Conservation (phyloP, 2,113 vertebrate genomes). For the Philantomba maxwellii region DNA sequence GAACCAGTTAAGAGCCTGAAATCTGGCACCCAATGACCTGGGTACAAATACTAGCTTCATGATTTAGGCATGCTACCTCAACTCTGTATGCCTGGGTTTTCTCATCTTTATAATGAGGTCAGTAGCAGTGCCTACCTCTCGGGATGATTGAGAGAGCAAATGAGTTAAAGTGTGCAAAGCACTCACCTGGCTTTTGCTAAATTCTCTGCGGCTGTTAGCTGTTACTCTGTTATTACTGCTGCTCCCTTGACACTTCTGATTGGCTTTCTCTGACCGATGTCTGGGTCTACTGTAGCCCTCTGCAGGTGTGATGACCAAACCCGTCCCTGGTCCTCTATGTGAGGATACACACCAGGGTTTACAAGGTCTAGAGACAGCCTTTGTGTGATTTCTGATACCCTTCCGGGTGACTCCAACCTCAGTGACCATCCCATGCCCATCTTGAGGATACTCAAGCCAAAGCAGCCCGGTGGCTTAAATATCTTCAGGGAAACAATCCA, state of each 20-base stretch:
- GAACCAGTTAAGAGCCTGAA: background rate
- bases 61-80: background rate
- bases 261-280: background rate
- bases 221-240: accelerated
- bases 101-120: background rate
- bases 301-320: background rate
- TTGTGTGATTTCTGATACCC: background rate
- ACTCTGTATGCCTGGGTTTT: background rate
- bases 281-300: background rate
- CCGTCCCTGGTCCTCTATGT: background rate
- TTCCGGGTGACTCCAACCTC: background rate
- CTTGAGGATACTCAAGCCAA: background rate
- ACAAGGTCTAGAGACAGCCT: background rate
- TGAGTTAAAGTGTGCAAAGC: accelerated
- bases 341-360: background rate
- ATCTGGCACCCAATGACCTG: background rate
- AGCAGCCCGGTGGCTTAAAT: background rate
- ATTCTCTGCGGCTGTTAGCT: background rate
- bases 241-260: background rate
- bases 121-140: background rate
- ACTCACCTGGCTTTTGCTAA: accelerated
- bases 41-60: background rate
- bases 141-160: no score
- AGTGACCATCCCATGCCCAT: background rate
- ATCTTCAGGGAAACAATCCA: background rate